These are phyloP conservation scores for Hedychridium roseum DNA, from an alignment of 2,888 invertebrate species.

Conservation along the genomic window DNA sequence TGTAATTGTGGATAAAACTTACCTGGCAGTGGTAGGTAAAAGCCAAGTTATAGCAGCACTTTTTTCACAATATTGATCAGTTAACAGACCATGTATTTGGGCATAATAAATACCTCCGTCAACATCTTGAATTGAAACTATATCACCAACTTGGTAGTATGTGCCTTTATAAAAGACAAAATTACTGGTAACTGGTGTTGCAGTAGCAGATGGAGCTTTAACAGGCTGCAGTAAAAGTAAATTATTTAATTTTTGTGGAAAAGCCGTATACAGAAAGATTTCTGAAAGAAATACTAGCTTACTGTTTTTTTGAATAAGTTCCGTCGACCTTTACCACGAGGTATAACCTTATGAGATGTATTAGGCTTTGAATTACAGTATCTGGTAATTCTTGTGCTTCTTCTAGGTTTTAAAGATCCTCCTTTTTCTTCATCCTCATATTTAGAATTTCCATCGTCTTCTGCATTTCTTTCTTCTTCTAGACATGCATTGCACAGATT, in stretches of 20 bases:
- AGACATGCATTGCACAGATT: conserved; percentile 82
- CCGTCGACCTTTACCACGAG: conserved; percentile 79
- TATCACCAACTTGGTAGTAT: conserved; percentile 90
- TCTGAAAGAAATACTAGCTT: conserved; percentile 8
- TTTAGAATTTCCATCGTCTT: conserved; percentile 43
- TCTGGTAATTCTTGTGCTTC: conserved; percentile 70
- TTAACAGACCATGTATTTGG: conserved; percentile 86
- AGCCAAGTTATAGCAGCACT: conserved; percentile 93
- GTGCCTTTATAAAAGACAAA: conserved; percentile 81
- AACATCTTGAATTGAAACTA: conserved; percentile 83
- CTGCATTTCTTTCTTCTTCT: conserved; percentile 64
- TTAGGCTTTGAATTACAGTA: conserved; percentile 67
- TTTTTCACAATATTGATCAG: conserved; percentile 93
- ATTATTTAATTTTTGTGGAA: background rate
- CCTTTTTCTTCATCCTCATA: conserved; percentile 55
- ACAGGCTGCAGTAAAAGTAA: conserved; percentile 67
- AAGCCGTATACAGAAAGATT: too few relatives aligned
- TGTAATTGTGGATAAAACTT: conserved; percentile 3
- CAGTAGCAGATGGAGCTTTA: conserved; percentile 82
- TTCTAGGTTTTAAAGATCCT: conserved; percentile 64
- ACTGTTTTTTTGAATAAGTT: conserved; percentile 78
- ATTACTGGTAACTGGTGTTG: conserved; percentile 83
- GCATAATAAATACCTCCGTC: conserved; percentile 85
- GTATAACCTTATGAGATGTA: conserved; percentile 47
- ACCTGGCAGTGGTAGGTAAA: conserved; percentile 80